These are phyloP conservation scores for Scalopus aquaticus DNA, from an alignment of 2,113 vertebrate species.

Conservation along the genomic window DNA sequence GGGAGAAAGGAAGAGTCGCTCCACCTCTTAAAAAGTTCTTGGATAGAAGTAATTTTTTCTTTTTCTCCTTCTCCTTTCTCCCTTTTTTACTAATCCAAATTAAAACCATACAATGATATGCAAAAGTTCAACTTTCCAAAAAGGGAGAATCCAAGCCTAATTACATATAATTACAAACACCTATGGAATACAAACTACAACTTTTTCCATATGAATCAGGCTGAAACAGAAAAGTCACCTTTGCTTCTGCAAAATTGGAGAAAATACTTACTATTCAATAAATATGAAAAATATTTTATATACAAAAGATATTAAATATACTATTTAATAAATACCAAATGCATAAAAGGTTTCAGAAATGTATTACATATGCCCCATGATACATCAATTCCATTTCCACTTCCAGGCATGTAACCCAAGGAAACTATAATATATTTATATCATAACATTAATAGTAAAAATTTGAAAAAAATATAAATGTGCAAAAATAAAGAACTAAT, in stretches of 20 bases:
- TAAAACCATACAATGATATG: not conserved
- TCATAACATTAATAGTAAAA: not conserved
- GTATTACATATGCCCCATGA: not conserved
- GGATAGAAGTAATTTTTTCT: not conserved
- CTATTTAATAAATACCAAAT: not conserved
- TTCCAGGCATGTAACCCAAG: not conserved
- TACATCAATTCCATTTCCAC: not conserved
- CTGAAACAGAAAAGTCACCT: not conserved
- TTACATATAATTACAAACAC: not conserved
- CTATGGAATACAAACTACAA: not conserved
- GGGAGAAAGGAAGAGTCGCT: fast-evolving
- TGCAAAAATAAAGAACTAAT: not conserved
- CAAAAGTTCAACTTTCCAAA: not conserved
- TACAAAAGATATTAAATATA: no score
- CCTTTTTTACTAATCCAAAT: not conserved
- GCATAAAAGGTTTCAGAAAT: not conserved
- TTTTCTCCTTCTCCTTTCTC: no score
- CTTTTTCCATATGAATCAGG: not conserved
- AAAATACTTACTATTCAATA: not conserved
- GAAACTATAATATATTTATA: not conserved
- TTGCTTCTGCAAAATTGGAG: not conserved
- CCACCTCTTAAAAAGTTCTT: not conserved
- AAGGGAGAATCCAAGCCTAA: not conserved
- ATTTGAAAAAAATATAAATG: not conserved
- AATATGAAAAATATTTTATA: no score